Base-by-base conservation (phyloP, 2,797 vertebrate genomes). In the Geotrypetes seraphini region DNA sequence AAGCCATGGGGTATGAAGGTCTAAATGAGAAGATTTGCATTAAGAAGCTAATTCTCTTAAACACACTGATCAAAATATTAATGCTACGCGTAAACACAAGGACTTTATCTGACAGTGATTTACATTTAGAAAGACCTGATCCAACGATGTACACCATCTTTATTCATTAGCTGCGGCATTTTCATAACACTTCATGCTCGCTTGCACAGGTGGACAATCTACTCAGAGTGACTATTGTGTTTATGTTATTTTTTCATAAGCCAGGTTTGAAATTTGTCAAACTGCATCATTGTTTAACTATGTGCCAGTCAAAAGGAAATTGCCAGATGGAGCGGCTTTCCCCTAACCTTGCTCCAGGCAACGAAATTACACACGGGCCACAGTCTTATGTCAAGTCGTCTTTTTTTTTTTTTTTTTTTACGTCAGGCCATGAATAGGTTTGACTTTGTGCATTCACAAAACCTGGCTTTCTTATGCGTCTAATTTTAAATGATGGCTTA, bases 181-280 rank as follows among this genome's bases (percentile, higher is more conserved):
- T 83, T 76, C 66, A 83, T 89, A 83, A 84, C 84, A 89, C 86
- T 84, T 71, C 48, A 47, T 57, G 66, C 71, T 69, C 64, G 66
- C 75, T 67, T 73, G 78, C 78, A 68, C 88, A 91, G 88, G 90
- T 91, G 86, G 86, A 92, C 66, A 44, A 71, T 63, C 78, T 71
- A 75, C 73, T 74, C 69, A 47, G 63, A 67, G 70, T 68, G 60
- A 75, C 76, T 73, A 70, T 85, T 74, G 75, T 79, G 74, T 90
- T 81, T 82, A 91, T 86, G 82, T 89, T 88, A 88, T 85, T 88
- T 85, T 89, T 89, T 87, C 88, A 86, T 89, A 90, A 87, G 73
- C 86, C 80, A 65, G 74, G 79, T 80, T 89, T 83, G 76, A 89
- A 87, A 91, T 94, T 91, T 89, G 88, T 96, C 91, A 93, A 88